Conservation (phyloP, 2,113 vertebrate genomes). For the Epinephelus moara region DNA sequence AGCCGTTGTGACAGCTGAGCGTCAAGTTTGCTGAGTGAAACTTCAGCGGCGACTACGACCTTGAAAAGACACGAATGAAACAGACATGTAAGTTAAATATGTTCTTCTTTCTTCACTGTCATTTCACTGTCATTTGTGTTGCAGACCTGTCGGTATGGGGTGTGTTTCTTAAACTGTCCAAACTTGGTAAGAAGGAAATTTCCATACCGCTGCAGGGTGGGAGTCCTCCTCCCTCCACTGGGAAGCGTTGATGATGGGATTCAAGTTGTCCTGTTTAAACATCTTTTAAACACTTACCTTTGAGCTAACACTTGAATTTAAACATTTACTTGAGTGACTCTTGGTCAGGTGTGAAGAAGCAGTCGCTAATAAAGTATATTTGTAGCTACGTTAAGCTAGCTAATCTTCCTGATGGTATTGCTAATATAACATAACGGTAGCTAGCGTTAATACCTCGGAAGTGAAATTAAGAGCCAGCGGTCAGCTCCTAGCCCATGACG, state of each 20-base stretch:
- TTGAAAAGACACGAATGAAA: conserved; percentile 6
- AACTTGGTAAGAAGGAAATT: conserved; percentile 41
- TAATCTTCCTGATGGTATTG: not conserved
- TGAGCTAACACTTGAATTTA: not conserved
- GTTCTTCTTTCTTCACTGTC: not conserved
- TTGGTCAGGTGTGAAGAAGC: not conserved
- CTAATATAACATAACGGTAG: not conserved
- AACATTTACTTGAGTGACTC: not conserved
- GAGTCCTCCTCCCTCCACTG: not conserved
- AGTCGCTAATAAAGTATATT: not conserved
- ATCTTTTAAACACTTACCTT: not conserved
- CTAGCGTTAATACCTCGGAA: not conserved
- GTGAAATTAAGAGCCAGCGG: not conserved
- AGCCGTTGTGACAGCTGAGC: conserved; percentile 71
- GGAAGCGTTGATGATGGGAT: conserved; percentile 13
- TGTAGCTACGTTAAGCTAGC: conserved; percentile 1
- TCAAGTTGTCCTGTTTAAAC: not conserved
- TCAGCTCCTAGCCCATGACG: not conserved
- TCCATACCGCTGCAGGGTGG: conserved; percentile 49
- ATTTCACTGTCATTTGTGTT: not conserved
- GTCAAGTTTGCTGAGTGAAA: conserved; percentile 56
- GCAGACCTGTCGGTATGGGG: not conserved
- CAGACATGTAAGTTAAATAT: conserved; percentile 57
- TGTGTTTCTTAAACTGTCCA: conserved; percentile 4
- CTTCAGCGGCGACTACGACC: conserved; percentile 41